These are phyloP conservation scores for Chrysolina haemoptera DNA, from an alignment of 2,888 invertebrate genomes.

Conservation along the genomic window DNA sequence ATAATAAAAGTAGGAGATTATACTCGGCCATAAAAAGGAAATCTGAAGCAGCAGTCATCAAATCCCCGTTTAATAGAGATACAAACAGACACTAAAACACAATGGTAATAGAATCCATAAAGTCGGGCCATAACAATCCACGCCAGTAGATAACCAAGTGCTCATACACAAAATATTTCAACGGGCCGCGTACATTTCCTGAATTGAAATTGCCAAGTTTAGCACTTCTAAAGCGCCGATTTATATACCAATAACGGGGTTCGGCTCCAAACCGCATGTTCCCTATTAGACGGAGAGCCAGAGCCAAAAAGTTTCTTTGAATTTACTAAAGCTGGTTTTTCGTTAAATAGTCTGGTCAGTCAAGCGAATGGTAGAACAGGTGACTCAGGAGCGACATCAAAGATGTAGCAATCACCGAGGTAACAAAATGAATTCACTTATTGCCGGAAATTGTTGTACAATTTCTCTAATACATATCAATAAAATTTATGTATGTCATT, in stretches of 20 bases:
- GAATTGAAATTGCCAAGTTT: constrained; percentile 49
- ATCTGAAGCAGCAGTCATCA: constrained; percentile 43
- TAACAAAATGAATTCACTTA: no score
- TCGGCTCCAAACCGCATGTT: constrained; percentile 41
- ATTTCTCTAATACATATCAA: no score
- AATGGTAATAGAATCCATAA: constrained; percentile 50
- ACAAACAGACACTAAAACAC: constrained; percentile 47
- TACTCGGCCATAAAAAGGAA: constrained; percentile 38
- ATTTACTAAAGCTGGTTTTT: no score
- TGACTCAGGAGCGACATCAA: no score
- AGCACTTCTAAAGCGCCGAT: constrained; percentile 47
- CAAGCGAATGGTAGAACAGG: no score
- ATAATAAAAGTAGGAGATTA: constrained; percentile 38
- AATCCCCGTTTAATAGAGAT: constrained; percentile 49
- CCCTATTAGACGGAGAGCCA: no score
- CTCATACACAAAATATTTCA: constrained; percentile 46
- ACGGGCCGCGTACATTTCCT: constrained; percentile 42
- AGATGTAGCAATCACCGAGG: no score
- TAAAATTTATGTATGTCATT: no score
- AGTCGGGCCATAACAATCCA: constrained; percentile 42
- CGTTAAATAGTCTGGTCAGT: no score
- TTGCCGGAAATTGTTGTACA: no score
- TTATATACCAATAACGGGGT: constrained; percentile 44
- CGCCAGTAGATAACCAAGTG: constrained; percentile 44
- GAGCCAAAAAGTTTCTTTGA: no score